phyloP scores from a whole-genome alignment of 2,888 invertebrate species.

The Falcaria lacertinaria region DNA sequence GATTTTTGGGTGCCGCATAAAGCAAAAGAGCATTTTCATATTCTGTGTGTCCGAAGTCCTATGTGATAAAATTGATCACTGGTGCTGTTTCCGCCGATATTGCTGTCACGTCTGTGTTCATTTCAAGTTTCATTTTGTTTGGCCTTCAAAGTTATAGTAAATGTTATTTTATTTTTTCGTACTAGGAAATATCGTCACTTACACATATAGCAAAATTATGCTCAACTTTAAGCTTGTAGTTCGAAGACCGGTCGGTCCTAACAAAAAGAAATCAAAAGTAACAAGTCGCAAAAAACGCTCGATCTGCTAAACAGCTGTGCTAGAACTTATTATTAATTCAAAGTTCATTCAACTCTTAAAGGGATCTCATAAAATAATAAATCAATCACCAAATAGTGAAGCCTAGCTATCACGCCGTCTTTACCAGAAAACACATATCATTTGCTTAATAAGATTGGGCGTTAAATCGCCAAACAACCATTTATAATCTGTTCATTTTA shows the following conservation, averaged over 20 bases:
- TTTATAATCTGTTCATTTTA: slow-evolving; percentile 79
- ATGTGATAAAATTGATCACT: too few relatives aligned
- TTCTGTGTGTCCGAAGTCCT: too few relatives aligned
- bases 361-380: slow-evolving; percentile 35
- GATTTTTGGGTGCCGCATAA: too few relatives aligned
- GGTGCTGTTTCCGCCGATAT: too few relatives aligned
- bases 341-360: slow-evolving; percentile 2
- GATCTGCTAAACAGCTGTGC: not conserved
- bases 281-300: not conserved
- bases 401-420: slow-evolving; percentile 43
- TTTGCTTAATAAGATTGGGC: slow-evolving; percentile 80
- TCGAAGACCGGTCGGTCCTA: not conserved
- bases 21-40: too few relatives aligned
- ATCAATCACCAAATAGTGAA: slow-evolving; percentile 61
- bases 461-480: slow-evolving; percentile 79
- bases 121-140: too few relatives aligned
- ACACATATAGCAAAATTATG: not conserved
- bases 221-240: not conserved
- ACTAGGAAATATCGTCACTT: not conserved
- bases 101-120: too few relatives aligned
- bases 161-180: too few relatives aligned
- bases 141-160: too few relatives aligned
- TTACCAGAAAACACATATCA: slow-evolving; percentile 74
- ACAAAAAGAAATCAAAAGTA: not conserved
- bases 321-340: not conserved